Percentiles rank a stretch among this genome's conserved stretches.
Evolutionary conservation across 2,113 vertebrate species (phyloP).

Genomic region (Zeus faber): DNA sequence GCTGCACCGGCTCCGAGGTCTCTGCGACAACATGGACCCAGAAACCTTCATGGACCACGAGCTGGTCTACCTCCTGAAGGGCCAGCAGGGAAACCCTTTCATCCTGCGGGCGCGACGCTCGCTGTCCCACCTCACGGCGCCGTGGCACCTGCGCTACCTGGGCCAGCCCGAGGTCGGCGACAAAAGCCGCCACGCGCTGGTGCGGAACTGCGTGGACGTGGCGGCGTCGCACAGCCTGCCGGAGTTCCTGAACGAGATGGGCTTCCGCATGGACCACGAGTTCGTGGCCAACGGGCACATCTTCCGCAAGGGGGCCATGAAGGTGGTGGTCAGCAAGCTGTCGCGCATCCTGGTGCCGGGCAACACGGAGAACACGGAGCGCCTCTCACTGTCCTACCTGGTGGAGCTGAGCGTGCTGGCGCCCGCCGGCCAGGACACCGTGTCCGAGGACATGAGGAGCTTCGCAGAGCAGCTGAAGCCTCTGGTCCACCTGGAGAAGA

Average conservation of each 20-base stretch:
- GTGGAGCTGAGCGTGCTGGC: conserved; percentile 81
- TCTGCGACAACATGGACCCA: conserved; percentile 97
- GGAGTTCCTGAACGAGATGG: conserved; percentile 95
- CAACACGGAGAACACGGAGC: conserved; percentile 92
- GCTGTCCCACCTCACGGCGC: conserved; percentile 81
- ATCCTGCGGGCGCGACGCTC: conserved; percentile 90
- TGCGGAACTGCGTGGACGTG: conserved; percentile 95
- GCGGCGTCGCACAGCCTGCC: conserved; percentile 90
- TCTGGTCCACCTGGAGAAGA: conserved; percentile 94
- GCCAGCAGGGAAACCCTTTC: conserved; percentile 96
- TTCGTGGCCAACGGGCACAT: conserved; percentile 92
- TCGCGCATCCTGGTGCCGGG: conserved; percentile 90
- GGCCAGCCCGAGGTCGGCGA: conserved; percentile 96
- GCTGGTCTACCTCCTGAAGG: conserved; percentile 94
- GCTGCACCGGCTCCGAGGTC: conserved; percentile 88
- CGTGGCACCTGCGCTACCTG: conserved; percentile 94
- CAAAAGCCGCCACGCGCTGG: conserved; percentile 88
- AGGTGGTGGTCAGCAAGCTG: conserved; percentile 93
- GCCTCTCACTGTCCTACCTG: conserved; percentile 90
- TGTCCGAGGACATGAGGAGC: conserved; percentile 94
- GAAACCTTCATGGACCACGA: conserved; percentile 94
- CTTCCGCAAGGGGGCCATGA: conserved; percentile 93
- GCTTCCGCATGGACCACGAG: conserved; percentile 98
- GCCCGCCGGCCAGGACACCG: conserved; percentile 77
- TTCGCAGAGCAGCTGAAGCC: conserved; percentile 96